Evolutionary conservation across 2,113 vertebrate species (phyloP), one percentile per base, ranked within the genome.

Genomic region (Gyps fulvus): DNA sequence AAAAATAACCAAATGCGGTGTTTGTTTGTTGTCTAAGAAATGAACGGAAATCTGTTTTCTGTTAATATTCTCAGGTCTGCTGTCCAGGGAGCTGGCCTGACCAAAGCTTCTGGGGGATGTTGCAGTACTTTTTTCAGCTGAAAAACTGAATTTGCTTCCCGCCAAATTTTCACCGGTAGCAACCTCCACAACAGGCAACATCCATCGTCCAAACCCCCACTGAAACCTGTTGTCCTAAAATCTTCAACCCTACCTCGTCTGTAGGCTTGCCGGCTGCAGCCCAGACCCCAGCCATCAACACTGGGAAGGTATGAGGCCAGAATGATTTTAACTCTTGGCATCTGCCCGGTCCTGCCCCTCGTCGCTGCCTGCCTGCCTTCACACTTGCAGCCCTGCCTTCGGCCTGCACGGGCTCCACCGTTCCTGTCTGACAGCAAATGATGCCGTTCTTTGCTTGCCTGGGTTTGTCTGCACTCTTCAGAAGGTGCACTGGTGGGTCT

Each of bases 391-490:
- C 63, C 21, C 3, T 10, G 27, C 66, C 47, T 10, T 5, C 8
- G 4, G 49, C 43, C 50, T 4, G 42, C 14, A 0, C 6, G 1
- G 22, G 61, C 65, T 18, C 63, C 55, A 12, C 21, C 19, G 0
- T 3, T 11, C 27, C 62, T 3, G 1, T 10, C 69, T 2, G 54
- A 11, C 40, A 25, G 54, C 45, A 40, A 12, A 3, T 0, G 43
- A 1, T 23, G 74, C 43, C 14, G 32, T 8, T 40, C 76, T 40
- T 18, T 6, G 34, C 57, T 9, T 25, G n/a, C 42, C 65, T 5
- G 26, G 10, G 49, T 8, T 26, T 15, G 45, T 16, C 77, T 18
- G 29, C 1, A 0, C 34, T 43, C 47, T 29, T 31, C 34, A 18
- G 52, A 36, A 40, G 66, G 63, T 1, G 13, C 42, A 8, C 8